Percentiles rank a stretch among this genome's conserved stretches.
Evolutionary conservation across 1,140 invertebrate species (phyloP).

Genomic region (Teleogryllus occipitalis): DNA sequence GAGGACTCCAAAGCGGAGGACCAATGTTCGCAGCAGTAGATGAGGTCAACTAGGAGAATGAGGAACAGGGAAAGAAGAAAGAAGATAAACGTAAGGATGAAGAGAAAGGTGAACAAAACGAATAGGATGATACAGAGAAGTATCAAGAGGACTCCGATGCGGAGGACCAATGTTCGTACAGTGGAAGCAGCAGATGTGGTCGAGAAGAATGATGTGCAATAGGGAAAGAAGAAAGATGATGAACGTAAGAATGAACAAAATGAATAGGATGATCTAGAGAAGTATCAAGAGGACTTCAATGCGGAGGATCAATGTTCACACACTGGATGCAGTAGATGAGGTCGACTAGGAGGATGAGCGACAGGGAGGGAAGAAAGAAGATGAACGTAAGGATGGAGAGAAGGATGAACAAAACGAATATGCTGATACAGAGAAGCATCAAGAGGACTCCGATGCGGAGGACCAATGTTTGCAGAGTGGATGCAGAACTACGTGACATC

Average conservation of each 20-base stretch:
- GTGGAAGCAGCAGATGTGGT: no score
- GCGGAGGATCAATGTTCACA: neutral
- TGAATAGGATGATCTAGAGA: neutral
- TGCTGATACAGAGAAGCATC: neutral
- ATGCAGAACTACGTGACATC: neutral
- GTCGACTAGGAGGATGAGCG: neutral
- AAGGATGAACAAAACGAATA: neutral
- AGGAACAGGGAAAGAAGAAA: neutral
- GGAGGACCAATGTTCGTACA: no score
- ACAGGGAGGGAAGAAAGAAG: neutral
- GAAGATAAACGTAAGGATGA: neutral
- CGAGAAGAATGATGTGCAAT: neutral
- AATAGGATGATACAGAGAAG: neutral
- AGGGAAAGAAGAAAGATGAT: neutral
- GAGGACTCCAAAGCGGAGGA: neutral
- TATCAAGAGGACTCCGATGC: neutral
- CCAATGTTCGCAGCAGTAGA: neutral
- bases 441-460: no score
- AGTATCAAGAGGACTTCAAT: neutral
- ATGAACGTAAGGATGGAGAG: neutral
- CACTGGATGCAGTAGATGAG: neutral
- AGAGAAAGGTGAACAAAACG: neutral
- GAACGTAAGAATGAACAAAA: constrained; percentile 3
- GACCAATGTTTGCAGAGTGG: no score
- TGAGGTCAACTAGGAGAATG: neutral